A percentile compares a stretch with the other conserved stretches of the same genome.
These are phyloP conservation scores for Daphoenositta chrysoptera DNA, from an alignment of 2,113 vertebrate genomes.

Conservation along the genomic window DNA sequence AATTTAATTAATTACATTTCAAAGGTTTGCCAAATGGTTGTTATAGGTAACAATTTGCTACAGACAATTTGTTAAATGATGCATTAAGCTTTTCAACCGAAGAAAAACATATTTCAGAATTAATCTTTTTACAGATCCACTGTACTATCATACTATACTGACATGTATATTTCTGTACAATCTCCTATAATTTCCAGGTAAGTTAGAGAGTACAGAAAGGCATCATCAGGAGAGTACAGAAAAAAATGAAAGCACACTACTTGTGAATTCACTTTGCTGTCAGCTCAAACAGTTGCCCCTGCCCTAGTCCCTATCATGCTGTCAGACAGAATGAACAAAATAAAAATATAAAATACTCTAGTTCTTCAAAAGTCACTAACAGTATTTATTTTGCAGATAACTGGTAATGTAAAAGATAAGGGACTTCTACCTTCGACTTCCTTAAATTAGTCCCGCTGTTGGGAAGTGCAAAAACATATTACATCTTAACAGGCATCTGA, in stretches of 20 bases:
- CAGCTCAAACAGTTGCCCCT: background rate
- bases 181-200: background rate
- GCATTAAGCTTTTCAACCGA: background rate
- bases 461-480: background rate
- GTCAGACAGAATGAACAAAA: background rate
- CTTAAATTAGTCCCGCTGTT: background rate
- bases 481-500: background rate
- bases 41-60: background rate
- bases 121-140: background rate
- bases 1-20: background rate
- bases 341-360: background rate
- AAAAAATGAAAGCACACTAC: background rate
- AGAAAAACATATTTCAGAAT: background rate
- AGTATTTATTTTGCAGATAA: background rate
- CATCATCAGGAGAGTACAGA: background rate
- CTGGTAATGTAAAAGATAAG: background rate
- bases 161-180: background rate
- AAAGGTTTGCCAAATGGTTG: background rate
- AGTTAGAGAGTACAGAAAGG: background rate
- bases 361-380: background rate
- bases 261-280: background rate
- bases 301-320: background rate
- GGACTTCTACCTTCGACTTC: background rate
- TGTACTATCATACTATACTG: background rate
- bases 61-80: background rate